phyloP scores from a whole-genome alignment of 2,113 vertebrate genomes.

The Solenodon paradoxus region DNA sequence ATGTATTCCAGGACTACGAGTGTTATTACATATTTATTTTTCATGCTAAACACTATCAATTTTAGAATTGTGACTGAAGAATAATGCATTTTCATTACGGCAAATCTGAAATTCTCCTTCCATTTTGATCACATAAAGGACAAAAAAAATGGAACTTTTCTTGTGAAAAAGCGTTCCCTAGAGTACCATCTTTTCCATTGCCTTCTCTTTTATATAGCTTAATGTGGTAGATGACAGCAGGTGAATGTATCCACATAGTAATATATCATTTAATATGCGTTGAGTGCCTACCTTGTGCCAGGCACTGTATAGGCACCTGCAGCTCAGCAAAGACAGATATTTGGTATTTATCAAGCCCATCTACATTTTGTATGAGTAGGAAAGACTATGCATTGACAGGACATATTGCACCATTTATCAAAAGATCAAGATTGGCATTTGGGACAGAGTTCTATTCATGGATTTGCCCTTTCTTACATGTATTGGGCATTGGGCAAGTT shows the following conservation, averaged over 20 bases:
- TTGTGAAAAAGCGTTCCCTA: background rate
- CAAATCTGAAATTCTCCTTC: background rate
- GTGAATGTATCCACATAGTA: background rate
- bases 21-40: background rate
- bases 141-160: background rate
- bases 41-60: too few relatives aligned
- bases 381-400: background rate
- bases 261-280: background rate
- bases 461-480: constrained; percentile 25
- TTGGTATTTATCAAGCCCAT: background rate
- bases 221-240: background rate
- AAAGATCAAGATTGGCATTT: constrained; percentile 3
- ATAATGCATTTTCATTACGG: background rate
- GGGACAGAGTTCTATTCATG: background rate
- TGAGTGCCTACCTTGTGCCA: background rate
- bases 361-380: background rate
- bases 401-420: background rate
- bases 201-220: background rate
- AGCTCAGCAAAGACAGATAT: background rate
- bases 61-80: constrained; percentile 2
- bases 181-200: background rate
- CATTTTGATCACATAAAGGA: background rate
- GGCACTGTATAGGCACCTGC: background rate
- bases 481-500: background rate
- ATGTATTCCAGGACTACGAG: background rate